phyloP scores from a whole-genome alignment of 2,797 vertebrate species.

The Lophius americanus region DNA sequence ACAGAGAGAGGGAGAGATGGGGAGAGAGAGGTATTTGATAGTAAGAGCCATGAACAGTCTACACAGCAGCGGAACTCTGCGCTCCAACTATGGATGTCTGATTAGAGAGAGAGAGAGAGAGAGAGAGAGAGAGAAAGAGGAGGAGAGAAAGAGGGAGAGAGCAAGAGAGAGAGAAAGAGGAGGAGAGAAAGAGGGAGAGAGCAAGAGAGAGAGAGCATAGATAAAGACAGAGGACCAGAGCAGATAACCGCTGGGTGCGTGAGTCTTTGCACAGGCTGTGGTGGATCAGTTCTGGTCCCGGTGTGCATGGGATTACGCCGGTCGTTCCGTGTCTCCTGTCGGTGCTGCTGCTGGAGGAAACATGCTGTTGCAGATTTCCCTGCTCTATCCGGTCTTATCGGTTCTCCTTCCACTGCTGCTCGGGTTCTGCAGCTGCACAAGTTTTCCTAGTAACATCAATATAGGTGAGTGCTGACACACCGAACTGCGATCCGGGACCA shows the following conservation, averaged over 20 bases:
- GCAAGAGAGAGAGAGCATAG: background rate
- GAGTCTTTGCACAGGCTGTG: constrained; percentile 29
- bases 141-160: background rate
- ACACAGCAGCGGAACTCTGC: constrained; percentile 73
- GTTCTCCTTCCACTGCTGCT: constrained; percentile 77
- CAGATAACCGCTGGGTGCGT: constrained; percentile 26
- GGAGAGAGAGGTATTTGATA: background rate
- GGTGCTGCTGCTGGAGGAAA: constrained; percentile 88
- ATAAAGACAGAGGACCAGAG: background rate
- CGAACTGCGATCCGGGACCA: background rate
- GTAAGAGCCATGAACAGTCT: constrained; percentile 24
- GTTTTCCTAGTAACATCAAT: constrained; percentile 98
- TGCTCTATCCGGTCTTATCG: constrained; percentile 64
- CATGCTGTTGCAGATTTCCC: constrained; percentile 86
- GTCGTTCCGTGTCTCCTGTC: constrained; percentile 32
- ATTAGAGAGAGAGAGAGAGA: constrained; percentile 46
- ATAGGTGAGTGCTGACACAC: constrained; percentile 88
- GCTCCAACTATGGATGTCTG: constrained; percentile 83
- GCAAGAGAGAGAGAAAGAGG: background rate
- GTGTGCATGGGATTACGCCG: constrained; percentile 87
- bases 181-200: background rate
- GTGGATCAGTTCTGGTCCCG: constrained; percentile 30
- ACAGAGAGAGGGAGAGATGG: background rate
- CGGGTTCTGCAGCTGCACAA: constrained; percentile 90
- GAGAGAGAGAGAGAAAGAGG: background rate